Evolutionary conservation across 2,113 vertebrate genomes (phyloP), one percentile per base, ranked within the genome.

Genomic region (Fulmarus glacialis): DNA sequence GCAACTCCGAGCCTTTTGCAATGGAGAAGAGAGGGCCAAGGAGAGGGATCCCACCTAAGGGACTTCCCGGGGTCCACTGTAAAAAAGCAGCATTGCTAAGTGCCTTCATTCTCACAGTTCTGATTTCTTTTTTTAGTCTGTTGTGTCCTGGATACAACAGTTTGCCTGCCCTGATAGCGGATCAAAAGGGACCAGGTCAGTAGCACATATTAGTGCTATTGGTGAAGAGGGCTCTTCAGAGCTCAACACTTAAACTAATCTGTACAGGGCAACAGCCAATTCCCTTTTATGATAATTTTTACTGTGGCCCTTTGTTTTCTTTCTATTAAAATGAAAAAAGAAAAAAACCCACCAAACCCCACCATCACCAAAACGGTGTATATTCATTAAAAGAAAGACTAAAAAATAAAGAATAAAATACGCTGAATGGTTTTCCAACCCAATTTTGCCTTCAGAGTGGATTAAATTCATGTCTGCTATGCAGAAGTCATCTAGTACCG

Each of bases 401-500:
- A 8, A n/a, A 47, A 79, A 55, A 23, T 15, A 56, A 60, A 62
- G 22, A 36, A 42, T 52, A 48, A 3, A 55, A 40, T 38, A 32
- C 27, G 9, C 38, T 75, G 53, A 59, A 34, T 6, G 30, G 7
- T 63, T 94, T 89, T 63, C 7, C 48, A 79, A 13, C 16, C 7
- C 29, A 22, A 1, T 60, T 74, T 90, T 90, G 24, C 43, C n/a
- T 60, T 90, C 3, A 4, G 8, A 56, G 50, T 40, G 38, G 47
- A 47, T 42, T 40, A 58, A 18, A 30, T 52, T 32, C 0, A 9
- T 47, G 63, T 85, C 17, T 93, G 56, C 52, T n/a, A 0, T 16
- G 30, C 36, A 82, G 64, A 62, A 66, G 29, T 56, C 70, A 13
- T 18, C 42, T 29, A 12, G 24, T 2, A 2, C 50, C 6, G 1